Conservation (phyloP, 2,797 vertebrate species). For the Anableps anableps region DNA sequence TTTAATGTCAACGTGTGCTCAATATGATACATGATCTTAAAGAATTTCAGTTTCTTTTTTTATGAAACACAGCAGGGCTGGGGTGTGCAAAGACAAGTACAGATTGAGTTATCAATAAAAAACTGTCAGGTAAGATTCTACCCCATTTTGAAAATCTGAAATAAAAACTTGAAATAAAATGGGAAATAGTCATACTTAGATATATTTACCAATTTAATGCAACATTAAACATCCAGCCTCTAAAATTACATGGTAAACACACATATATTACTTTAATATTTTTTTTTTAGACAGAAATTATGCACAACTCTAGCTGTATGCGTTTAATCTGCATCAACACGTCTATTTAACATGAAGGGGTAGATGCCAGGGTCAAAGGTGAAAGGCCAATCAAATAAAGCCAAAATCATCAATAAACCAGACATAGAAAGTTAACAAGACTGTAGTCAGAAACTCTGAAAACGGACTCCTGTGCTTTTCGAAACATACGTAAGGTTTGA, state of each 20-base stretch:
- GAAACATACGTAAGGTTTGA: background rate
- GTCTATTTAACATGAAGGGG: slow-evolving; percentile 7
- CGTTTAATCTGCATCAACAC: background rate
- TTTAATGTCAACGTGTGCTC: background rate
- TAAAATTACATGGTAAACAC: background rate
- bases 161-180: background rate
- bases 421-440: background rate
- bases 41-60: background rate
- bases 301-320: background rate
- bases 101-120: background rate
- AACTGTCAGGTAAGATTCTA: background rate
- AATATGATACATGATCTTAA: background rate
- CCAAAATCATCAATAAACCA: slow-evolving; percentile 16
- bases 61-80: background rate
- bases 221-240: background rate
- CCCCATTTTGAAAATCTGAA: background rate
- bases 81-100: background rate
- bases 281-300: background rate
- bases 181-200: background rate
- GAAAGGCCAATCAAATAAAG: slow-evolving; percentile 24
- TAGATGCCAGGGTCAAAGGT: slow-evolving; percentile 21
- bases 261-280: background rate
- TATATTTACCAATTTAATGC: background rate
- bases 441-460: background rate
- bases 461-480: background rate